phyloP scores from a whole-genome alignment of 1,140 invertebrate species.

The Idris sp. region DNA sequence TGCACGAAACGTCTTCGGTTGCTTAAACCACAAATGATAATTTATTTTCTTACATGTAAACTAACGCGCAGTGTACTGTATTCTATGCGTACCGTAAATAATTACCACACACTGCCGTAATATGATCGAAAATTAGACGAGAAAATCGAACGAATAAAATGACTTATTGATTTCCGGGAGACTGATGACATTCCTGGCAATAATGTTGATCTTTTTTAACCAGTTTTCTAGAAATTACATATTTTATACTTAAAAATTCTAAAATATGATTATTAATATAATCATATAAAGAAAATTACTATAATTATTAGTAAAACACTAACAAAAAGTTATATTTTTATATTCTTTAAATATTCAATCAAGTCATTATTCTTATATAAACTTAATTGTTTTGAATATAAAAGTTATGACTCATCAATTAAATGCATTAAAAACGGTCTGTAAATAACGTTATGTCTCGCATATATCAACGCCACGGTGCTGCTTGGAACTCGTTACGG shows the following conservation, averaged over 20 bases:
- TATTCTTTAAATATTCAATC: too few species aligned
- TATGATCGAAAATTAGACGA: conserved; percentile 46
- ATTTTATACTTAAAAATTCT: too few species aligned
- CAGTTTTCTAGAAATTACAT: too few species aligned
- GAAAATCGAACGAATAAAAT: conserved; percentile 44
- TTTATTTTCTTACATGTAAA: conserved; percentile 65
- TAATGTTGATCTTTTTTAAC: too few species aligned
- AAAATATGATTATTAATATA: too few species aligned
- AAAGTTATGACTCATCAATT: conserved; percentile 3
- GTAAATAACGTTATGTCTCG: conserved; percentile 15
- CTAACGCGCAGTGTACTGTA: conserved; percentile 52
- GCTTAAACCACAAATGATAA: conserved; percentile 63
- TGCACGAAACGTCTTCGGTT: conserved; percentile 65
- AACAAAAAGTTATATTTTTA: too few species aligned
- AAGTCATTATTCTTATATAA: too few species aligned
- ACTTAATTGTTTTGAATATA: too few species aligned
- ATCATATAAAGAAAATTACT: too few species aligned
- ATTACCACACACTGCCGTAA: conserved; percentile 56
- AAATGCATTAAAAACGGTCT: conserved; percentile 7
- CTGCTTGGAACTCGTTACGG: conserved; percentile 18
- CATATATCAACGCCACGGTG: conserved; percentile 21
- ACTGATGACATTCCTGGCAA: conserved; percentile 22
- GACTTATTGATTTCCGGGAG: conserved; percentile 46
- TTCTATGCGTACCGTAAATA: conserved; percentile 52
- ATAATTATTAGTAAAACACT: too few species aligned